Evolutionary conservation across 2,797 vertebrate genomes (phyloP).

Genomic region (Agapornis canus): DNA sequence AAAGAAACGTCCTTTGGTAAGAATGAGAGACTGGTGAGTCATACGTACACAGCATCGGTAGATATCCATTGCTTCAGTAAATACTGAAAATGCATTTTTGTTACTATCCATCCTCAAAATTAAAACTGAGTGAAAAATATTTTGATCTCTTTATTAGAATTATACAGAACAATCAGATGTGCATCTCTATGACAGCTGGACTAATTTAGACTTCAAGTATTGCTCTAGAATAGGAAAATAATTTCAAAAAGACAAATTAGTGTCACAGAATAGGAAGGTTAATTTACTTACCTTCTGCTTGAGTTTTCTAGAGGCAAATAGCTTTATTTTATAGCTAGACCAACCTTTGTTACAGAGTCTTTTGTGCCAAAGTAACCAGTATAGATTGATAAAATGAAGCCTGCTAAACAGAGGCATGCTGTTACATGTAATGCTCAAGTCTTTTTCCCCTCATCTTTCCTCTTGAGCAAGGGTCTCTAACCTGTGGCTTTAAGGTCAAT

Average conservation of each 20-base stretch:
- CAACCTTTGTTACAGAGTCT: background rate
- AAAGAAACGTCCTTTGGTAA: conserved; percentile 69
- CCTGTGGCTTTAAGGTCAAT: background rate
- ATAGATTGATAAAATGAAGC: background rate
- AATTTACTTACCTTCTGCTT: conserved; percentile 44
- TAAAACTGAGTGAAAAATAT: background rate
- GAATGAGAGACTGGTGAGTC: conserved; percentile 61
- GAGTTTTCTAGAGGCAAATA: conserved; percentile 1
- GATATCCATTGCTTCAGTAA: conserved; percentile 76
- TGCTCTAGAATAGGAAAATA: background rate
- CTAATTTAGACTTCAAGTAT: background rate
- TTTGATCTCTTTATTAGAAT: background rate
- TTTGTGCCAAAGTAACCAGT: background rate
- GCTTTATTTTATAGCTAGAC: background rate
- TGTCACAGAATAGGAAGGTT: background rate
- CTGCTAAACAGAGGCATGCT: background rate
- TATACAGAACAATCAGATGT: background rate
- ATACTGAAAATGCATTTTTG: conserved; percentile 73
- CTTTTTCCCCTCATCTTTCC: background rate
- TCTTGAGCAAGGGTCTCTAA: background rate
- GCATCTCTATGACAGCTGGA: background rate
- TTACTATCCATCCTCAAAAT: conserved; percentile 49
- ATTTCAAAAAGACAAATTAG: background rate
- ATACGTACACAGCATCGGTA: conserved; percentile 73
- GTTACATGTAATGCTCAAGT: background rate